Percentiles rank a stretch among this genome's conserved stretches.
Conservation (phyloP, 2,113 vertebrate species). For the Dromaius novaehollandiae region DNA sequence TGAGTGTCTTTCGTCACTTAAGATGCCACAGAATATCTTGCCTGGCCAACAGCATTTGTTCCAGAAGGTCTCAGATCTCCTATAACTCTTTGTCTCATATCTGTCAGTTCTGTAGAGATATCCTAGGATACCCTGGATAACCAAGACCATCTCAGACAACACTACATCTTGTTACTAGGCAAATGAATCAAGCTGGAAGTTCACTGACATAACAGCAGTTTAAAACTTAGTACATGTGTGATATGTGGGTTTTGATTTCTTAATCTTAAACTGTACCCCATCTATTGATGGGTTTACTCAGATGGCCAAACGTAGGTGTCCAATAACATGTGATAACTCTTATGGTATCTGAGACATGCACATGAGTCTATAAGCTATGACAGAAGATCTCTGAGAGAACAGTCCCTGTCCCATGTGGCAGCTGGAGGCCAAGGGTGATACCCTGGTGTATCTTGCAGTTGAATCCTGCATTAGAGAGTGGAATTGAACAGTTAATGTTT, state of each 20-base stretch:
- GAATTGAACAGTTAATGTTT: background rate
- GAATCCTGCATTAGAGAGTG: background rate
- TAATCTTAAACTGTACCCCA: background rate
- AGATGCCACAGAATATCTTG: background rate
- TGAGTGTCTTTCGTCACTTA: background rate
- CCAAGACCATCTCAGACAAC: background rate
- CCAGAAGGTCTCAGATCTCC: background rate
- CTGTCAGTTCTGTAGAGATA: background rate
- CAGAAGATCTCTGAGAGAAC: background rate
- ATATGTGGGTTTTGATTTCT: background rate
- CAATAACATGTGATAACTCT: background rate
- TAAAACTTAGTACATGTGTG: background rate
- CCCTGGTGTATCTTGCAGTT: background rate
- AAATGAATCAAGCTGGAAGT: background rate
- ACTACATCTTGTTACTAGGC: background rate
- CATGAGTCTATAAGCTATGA: background rate
- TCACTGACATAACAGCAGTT: background rate
- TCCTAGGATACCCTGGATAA: background rate
- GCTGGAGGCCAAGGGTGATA: background rate
- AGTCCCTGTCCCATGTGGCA: background rate
- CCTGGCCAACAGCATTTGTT: background rate
- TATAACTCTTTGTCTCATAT: background rate
- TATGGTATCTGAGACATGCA: accelerated
- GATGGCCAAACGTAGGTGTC: background rate
- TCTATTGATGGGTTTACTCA: background rate